Evolutionary conservation across 2,113 vertebrate species (phyloP), one percentile per base, ranked within the genome.

Genomic region (Heterotilapia buettikoferi): DNA sequence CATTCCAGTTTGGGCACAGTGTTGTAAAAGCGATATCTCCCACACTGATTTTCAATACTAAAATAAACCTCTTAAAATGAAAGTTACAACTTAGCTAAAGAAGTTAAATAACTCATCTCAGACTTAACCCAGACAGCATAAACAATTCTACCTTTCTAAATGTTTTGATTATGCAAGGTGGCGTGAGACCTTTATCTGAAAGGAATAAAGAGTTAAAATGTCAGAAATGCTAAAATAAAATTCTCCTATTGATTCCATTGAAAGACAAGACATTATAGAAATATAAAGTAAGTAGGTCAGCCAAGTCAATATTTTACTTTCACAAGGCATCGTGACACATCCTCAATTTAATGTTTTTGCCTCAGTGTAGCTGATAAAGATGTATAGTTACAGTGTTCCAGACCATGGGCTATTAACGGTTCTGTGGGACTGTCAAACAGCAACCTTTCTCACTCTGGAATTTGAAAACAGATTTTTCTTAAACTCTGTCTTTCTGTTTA

Each of bases 151-250:
- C 14, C 71, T 50, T 6, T 50, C 71, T 5, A 31, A 78, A 47
- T 19, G 4, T 31, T 78, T 78, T 66, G 1, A 66, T 21, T 38
- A 13, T 66, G 6, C 10, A 45, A 19, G 71, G 4, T 29, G 43
- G 9, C 0, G 0, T 29, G 43, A 76, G 14, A 76, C 0, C 16
- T 3, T 29, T 66, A 38, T 66, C 33, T 38, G 9, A 31, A 29
- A 76, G 24, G 16, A 76, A 29, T 11, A 76, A 45, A 78, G 6
- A 78, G 16, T 50, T 78, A 78, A 76, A 47, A 47, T 29, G 68
- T 47, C 40, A 47, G 68, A 18, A 26, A 47, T 47, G 21, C 21
- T 47, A 10, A 47, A 18, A 45, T 47, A 47, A 73, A 73, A 47
- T 26, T 47, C 2, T 3, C 9, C 38, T 7, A 45, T 47, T 47